A percentile compares a stretch with the other conserved stretches of the same genome.
These are phyloP conservation scores for Hipposideros larvatus DNA, from an alignment of 2,797 vertebrate genomes.

Conservation along the genomic window DNA sequence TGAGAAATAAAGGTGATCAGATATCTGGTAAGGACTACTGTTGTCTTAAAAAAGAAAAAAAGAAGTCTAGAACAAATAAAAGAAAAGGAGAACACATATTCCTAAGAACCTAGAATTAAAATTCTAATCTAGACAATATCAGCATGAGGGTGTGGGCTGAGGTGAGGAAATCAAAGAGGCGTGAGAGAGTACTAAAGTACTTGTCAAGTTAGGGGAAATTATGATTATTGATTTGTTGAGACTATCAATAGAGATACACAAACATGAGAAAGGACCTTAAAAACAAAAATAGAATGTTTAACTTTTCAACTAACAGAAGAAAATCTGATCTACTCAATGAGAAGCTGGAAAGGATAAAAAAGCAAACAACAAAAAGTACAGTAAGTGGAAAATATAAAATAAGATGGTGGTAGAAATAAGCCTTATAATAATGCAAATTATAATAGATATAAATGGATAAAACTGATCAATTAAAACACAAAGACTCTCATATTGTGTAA, in stretches of 20 bases:
- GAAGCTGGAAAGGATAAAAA: background rate
- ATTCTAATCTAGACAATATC: background rate
- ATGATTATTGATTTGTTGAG: background rate
- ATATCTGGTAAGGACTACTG: background rate
- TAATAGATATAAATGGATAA: background rate
- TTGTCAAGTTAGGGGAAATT: background rate
- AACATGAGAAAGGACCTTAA: background rate
- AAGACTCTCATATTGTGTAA: background rate
- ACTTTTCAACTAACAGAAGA: constrained; percentile 9
- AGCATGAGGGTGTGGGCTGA: background rate
- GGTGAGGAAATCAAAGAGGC: background rate
- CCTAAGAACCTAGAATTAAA: background rate
- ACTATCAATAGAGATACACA: background rate
- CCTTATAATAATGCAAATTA: background rate
- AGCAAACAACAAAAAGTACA: background rate
- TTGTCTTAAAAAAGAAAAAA: background rate
- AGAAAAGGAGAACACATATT: background rate
- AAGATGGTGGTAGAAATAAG: background rate
- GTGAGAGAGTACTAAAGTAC: background rate
- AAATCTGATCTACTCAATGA: background rate
- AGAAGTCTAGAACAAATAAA: background rate
- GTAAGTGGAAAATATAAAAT: constrained; percentile 43
- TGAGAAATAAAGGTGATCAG: background rate
- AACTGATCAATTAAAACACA: background rate
- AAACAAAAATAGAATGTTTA: constrained; percentile 19